Conservation (phyloP, 2,888 invertebrate species). For the Autographa pulchrina region DNA sequence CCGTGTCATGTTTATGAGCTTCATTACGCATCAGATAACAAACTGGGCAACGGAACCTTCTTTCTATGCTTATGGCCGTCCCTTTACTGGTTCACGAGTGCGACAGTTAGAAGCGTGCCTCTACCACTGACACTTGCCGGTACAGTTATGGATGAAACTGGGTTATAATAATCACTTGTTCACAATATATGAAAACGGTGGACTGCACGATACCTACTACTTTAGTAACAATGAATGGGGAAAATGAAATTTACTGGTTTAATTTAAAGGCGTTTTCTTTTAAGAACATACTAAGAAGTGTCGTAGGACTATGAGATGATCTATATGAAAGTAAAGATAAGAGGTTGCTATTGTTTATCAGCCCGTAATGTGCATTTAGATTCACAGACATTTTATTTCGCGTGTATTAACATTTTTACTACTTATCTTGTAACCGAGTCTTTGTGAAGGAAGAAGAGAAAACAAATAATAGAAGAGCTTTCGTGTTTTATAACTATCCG, state of each 20-base stretch:
- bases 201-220: too few species aligned
- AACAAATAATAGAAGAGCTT: neutral
- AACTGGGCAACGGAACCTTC: conserved; percentile 49
- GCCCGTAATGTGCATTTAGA: too few species aligned
- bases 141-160: conserved; percentile 59
- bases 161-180: conserved; percentile 46
- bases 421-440: too few species aligned
- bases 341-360: too few species aligned
- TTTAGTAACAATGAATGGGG: neutral
- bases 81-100: conserved; percentile 56
- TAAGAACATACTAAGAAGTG: too few species aligned
- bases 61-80: conserved; percentile 65
- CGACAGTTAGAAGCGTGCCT: conserved; percentile 48
- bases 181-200: conserved; percentile 4
- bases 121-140: conserved; percentile 48
- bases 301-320: too few species aligned
- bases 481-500: neutral
- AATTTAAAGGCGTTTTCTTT: neutral
- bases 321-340: too few species aligned
- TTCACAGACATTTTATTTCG: too few species aligned
- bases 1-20: conserved; percentile 11
- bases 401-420: too few species aligned
- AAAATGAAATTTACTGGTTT: neutral
- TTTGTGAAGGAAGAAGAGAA: neutral
- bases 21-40: conserved; percentile 41